Base-by-base conservation (phyloP, 2,797 vertebrate genomes). In the Hylomyscus alleni region DNA sequence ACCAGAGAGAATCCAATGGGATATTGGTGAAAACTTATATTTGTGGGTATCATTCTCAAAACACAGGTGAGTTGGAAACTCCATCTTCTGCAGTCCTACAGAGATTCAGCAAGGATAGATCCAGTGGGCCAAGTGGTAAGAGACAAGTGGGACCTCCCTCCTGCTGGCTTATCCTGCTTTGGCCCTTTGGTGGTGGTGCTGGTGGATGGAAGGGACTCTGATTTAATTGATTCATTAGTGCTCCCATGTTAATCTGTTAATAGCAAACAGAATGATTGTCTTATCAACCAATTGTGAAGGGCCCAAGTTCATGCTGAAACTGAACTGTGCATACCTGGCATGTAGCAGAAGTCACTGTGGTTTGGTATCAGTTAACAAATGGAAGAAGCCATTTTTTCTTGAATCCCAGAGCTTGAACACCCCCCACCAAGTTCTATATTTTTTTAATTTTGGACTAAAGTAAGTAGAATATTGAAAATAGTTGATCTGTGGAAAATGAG, bases 31-130 rank as follows among this genome's bases (percentile, higher is more conserved):
- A 81, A 93, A 78, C 81, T 96, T 96, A 94, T 73, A 97, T 91
- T 34, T 98, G 91, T 97, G 97, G 97, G 94, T 97, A n/a, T 98
- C 87, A 50, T 98, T 98, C 90, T 97, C 82, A 96, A 97, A 97
- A 97, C 86, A 85, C 97, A 97, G 97, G 97, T 67, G 95, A 96
- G 96, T 94, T 97, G 96, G 96, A 77, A 98, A 95, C n/a, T 88
- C 69, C 72, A 1, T 92, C 95, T 75, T 94, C 95, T 85, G 54
- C 93, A 22, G 69, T 95, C 58, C 96, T 97, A 50, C 95, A 98
- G 95, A 97, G 93, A 91, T 95, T 94, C 97, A 94, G 85, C 91
- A 67, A 93, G 95, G 94, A 97, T 60, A 77, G 73, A 47, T 22
- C 60, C 95, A 60, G 31, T 52, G 52, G 96, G 96, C 67, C 85